These are phyloP conservation scores for Labrus mixtus DNA, from an alignment of 2,113 vertebrate genomes.

Conservation along the genomic window DNA sequence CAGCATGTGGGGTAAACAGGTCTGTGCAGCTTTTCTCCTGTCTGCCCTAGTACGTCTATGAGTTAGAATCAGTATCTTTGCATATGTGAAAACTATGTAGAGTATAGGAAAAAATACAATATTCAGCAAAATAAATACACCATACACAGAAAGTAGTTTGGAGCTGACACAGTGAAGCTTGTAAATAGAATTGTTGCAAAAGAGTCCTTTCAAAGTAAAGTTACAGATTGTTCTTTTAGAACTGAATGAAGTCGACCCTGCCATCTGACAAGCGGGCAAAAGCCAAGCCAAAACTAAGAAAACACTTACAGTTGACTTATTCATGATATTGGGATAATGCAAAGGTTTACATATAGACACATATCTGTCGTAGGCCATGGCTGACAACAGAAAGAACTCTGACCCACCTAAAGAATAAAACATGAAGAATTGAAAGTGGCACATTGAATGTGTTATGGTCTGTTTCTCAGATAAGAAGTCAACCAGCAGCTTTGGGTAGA, in stretches of 20 bases:
- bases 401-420: slow-evolving; percentile 20
- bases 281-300: slow-evolving; percentile 40
- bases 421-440: slow-evolving; percentile 25
- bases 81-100: slow-evolving; percentile 50
- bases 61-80: too few relatives aligned
- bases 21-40: slow-evolving; percentile 46
- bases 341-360: slow-evolving; percentile 66
- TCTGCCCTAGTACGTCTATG: too few relatives aligned
- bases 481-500: slow-evolving; percentile 51
- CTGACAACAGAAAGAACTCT: slow-evolving; percentile 48
- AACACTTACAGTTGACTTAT: neutral
- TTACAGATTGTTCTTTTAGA: neutral
- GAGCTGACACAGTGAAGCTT: slow-evolving; percentile 6
- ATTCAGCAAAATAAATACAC: neutral
- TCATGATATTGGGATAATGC: slow-evolving; percentile 54
- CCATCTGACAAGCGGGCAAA: neutral
- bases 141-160: fast-evolving
- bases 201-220: slow-evolving; percentile 26
- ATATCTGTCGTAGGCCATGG: slow-evolving; percentile 66
- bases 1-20: slow-evolving; percentile 42
- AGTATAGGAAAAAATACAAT: neutral
- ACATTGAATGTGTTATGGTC: slow-evolving; percentile 17
- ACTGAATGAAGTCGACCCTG: fast-evolving
- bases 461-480: slow-evolving; percentile 55
- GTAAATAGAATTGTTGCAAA: slow-evolving; percentile 37